A percentile compares a stretch with the other conserved stretches of the same genome.
Evolutionary conservation across 1,140 invertebrate genomes (phyloP).

Genomic region (Drosophila punjabiensis): DNA sequence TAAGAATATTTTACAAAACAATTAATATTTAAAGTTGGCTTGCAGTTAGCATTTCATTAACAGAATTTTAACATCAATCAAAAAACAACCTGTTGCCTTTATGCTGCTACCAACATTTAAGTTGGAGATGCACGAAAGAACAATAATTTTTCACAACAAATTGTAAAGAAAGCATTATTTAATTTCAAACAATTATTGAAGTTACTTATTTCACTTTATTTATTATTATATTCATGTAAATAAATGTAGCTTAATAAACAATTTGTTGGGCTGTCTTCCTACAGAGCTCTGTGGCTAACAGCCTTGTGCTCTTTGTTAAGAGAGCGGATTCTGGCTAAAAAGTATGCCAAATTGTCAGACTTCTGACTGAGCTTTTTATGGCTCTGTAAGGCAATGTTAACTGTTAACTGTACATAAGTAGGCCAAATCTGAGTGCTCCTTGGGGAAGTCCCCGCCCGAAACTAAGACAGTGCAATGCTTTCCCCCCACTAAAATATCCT

Average conservation of each 20-base stretch:
- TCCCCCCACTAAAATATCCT: constrained; percentile 13
- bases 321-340: constrained; percentile 35
- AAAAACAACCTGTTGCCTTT: constrained; percentile 58
- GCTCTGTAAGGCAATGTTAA: constrained; percentile 57
- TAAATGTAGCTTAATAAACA: constrained; percentile 12
- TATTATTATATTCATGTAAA: not conserved
- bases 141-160: too few species aligned
- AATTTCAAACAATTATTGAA: not conserved
- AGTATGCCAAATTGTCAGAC: constrained; percentile 43
- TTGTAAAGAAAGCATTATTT: not conserved
- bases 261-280: constrained; percentile 10
- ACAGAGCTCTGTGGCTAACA: constrained; percentile 33
- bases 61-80: constrained; percentile 33
- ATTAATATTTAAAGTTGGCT: not conserved
- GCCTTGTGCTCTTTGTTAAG: constrained; percentile 53
- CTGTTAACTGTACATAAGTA: constrained; percentile 51
- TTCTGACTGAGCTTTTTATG: constrained; percentile 61
- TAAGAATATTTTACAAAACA: too few species aligned
- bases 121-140: constrained; percentile 4
- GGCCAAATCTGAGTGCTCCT: constrained; percentile 49
- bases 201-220: not conserved
- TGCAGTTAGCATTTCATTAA: not conserved
- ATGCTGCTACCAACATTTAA: constrained; percentile 29
- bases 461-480: constrained; percentile 16
- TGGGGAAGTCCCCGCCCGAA: constrained; percentile 9